phyloP scores from a whole-genome alignment of 2,113 vertebrate genomes.

The Myotis davidii region DNA sequence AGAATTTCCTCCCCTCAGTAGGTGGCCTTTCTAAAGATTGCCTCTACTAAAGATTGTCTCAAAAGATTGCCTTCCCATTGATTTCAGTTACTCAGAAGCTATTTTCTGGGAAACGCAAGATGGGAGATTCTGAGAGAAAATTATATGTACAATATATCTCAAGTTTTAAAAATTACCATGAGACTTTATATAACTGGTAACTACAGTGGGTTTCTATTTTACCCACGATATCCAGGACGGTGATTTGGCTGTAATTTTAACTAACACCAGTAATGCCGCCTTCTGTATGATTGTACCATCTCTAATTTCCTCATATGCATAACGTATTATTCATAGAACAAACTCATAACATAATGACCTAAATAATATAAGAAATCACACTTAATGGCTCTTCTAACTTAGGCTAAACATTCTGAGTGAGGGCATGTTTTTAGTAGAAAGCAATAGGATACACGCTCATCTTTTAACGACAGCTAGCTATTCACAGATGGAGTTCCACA shows the following conservation, averaged over 20 bases:
- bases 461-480: background rate
- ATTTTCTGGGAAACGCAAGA: background rate
- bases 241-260: background rate
- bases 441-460: background rate
- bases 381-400: constrained; percentile 24
- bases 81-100: background rate
- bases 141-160: background rate
- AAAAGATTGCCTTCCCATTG: background rate
- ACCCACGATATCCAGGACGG: background rate
- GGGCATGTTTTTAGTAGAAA: background rate
- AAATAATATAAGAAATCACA: constrained; percentile 43
- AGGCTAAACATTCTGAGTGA: constrained; percentile 29
- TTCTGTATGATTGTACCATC: constrained; percentile 31
- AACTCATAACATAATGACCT: constrained; percentile 39
- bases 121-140: background rate
- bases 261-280: background rate
- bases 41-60: background rate
- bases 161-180: background rate
- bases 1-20: background rate
- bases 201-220: background rate
- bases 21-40: background rate
- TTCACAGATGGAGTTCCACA: background rate
- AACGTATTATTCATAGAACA: constrained; percentile 64
- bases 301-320: constrained; percentile 43
- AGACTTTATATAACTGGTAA: background rate